phyloP scores from a whole-genome alignment of 1,140 invertebrate genomes.

The Drosophila setifemur region DNA sequence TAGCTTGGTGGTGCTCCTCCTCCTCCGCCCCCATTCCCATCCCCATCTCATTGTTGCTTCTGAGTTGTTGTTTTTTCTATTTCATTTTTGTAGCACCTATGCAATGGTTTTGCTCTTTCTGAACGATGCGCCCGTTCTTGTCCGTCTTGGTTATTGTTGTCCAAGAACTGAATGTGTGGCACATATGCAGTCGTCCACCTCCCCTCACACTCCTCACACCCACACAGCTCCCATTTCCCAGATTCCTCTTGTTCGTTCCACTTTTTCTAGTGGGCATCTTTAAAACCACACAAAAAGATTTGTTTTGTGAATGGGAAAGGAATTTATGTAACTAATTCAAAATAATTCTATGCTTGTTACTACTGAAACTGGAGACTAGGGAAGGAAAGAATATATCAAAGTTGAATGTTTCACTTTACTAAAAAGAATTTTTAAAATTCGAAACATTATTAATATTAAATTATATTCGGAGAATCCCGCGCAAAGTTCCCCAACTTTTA shows the following conservation, averaged over 20 bases:
- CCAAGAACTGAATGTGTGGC: constrained; percentile 63
- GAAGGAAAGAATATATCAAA: no score
- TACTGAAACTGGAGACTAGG: no score
- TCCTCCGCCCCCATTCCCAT: not conserved
- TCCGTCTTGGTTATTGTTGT: constrained; percentile 63
- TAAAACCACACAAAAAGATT: not conserved
- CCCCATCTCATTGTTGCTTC: constrained; percentile 40
- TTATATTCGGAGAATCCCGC: no score
- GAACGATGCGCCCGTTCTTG: constrained; percentile 50
- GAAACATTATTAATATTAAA: no score
- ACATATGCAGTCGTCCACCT: constrained; percentile 53
- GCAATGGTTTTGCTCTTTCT: constrained; percentile 50
- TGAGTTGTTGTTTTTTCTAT: constrained; percentile 13
- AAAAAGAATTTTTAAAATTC: no score
- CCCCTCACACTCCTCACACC: not conserved
- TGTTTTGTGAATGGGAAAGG: not conserved
- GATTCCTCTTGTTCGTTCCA: constrained; percentile 16
- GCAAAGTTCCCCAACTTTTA: no score
- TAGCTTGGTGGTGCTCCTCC: constrained; percentile 32
- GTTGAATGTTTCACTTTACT: no score
- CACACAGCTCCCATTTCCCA: constrained; percentile 1
- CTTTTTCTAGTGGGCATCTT: constrained; percentile 16
- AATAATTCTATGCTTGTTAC: no score
- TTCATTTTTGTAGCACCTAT: constrained; percentile 53
- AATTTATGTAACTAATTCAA: no score